Conservation (phyloP, 1,140 invertebrate genomes). For the Drosophila ironensis region DNA sequence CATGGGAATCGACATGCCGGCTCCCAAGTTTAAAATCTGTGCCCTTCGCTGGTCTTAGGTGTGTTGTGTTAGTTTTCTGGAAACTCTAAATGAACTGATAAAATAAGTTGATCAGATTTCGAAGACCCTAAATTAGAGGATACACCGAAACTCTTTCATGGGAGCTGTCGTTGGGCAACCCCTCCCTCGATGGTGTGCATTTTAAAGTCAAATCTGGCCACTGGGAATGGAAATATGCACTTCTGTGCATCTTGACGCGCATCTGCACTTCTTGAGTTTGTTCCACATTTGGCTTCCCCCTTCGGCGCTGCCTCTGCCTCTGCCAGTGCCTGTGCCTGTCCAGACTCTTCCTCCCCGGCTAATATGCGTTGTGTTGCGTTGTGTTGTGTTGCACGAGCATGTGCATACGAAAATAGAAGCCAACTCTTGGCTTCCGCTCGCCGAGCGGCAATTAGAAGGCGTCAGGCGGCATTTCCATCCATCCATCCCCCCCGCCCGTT, state of each 20-base stretch:
- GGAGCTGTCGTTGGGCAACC: constrained; percentile 10
- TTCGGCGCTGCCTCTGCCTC: background rate
- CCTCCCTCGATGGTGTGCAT: constrained; percentile 4
- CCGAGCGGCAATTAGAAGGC: constrained; percentile 63
- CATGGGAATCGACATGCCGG: too few relatives aligned
- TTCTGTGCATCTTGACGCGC: background rate
- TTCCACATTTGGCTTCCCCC: constrained; percentile 31
- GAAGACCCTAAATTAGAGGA: too few relatives aligned
- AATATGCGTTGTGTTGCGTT: too few relatives aligned
- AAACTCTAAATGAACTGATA: too few relatives aligned
- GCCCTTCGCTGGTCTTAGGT: too few relatives aligned
- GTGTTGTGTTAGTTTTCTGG: too few relatives aligned
- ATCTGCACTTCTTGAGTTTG: constrained; percentile 24
- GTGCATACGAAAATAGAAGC: constrained; percentile 64
- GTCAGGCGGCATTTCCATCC: constrained; percentile 36
- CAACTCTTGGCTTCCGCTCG: constrained; percentile 36
- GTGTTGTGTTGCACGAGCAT: too few relatives aligned
- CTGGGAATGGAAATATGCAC: constrained; percentile 8
- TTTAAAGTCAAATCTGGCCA: constrained; percentile 16
- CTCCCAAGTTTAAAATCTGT: too few relatives aligned
- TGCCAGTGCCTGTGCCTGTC: background rate
- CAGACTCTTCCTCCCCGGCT: background rate
- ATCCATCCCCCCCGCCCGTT: background rate
- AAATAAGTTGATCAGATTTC: too few relatives aligned
- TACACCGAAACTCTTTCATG: background rate